Percentiles rank a stretch among this genome's conserved stretches.
phyloP scores from a whole-genome alignment of 2,888 invertebrate genomes.

The Syrphus vitripennis region DNA sequence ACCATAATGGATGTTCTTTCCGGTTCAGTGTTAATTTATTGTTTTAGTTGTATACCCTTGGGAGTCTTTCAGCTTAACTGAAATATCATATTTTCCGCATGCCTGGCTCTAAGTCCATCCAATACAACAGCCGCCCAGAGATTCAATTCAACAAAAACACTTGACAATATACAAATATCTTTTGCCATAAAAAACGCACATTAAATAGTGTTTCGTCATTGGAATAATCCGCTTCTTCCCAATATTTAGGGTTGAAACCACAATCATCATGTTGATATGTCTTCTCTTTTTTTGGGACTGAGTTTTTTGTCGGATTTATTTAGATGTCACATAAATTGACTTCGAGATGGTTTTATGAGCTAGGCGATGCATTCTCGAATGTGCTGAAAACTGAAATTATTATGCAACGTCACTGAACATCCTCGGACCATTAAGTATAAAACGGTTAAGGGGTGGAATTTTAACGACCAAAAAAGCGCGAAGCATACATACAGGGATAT shows the following conservation, averaged over 20 bases:
- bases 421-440: conserved; percentile 69
- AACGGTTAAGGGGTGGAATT: conserved; percentile 65
- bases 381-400: conserved; percentile 61
- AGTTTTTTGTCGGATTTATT: conserved; percentile 41
- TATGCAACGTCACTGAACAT: conserved; percentile 70
- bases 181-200: conserved; percentile 60
- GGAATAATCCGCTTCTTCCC: conserved; percentile 58
- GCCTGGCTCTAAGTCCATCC: conserved; percentile 25
- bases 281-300: conserved; percentile 24
- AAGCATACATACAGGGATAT: conserved; percentile 1
- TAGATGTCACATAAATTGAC: conserved; percentile 60
- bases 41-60: conserved; percentile 49
- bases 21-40: conserved; percentile 67
- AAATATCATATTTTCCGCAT: conserved; percentile 61
- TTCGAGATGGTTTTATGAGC: conserved; percentile 47
- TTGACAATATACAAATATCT: conserved; percentile 56
- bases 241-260: conserved; percentile 58
- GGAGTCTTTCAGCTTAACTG: conserved; percentile 29
- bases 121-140: conserved; percentile 44
- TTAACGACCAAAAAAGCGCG: conserved; percentile 46
- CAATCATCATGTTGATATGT: conserved; percentile 58
- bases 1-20: conserved; percentile 61
- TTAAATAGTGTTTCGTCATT: conserved; percentile 62
- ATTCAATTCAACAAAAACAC: conserved; percentile 45
- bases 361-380: conserved; percentile 44